Percentiles rank a stretch among this genome's conserved stretches.
These are phyloP conservation scores for Ascidia mentula DNA, from an alignment of 23 tunicate species.

Conservation along the genomic window DNA sequence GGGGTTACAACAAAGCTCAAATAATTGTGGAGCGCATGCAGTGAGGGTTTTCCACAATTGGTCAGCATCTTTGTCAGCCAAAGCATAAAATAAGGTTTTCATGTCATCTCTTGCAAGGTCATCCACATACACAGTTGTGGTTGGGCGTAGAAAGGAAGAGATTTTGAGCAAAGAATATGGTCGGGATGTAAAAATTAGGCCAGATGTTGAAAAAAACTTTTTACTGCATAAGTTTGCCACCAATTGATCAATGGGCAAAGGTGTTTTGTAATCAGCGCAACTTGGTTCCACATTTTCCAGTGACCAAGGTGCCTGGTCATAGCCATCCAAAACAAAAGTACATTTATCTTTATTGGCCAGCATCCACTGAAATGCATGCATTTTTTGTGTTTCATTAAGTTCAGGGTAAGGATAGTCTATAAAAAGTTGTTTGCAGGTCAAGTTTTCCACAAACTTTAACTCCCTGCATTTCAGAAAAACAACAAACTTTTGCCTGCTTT, in stretches of 20 bases:
- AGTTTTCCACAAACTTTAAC: background rate
- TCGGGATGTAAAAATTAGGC: conserved; percentile 28
- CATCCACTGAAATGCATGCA: conserved; percentile 20
- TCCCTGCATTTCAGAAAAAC: conserved; percentile 17
- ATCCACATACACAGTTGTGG: conserved; percentile 6
- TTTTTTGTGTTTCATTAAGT: background rate
- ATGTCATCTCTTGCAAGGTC: conserved; percentile 12
- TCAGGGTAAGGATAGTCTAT: conserved; percentile 17
- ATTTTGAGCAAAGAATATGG: conserved; percentile 18
- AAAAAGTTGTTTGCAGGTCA: conserved; percentile 13
- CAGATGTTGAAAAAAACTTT: conserved; percentile 4
- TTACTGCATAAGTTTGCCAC: conserved; percentile 18
- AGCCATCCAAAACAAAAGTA: conserved; percentile 32
- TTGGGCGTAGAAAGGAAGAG: conserved; percentile 12
- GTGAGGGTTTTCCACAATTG: conserved; percentile 19
- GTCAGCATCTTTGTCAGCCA: conserved; percentile 11
- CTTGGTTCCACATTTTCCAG: conserved; percentile 3
- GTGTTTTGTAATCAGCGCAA: background rate
- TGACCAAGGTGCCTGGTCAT: conserved; percentile 28
- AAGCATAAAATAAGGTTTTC: conserved; percentile 3
- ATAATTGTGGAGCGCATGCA: conserved; percentile 12
- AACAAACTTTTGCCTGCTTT: background rate
- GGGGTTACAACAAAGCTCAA: conserved; percentile 26
- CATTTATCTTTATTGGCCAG: conserved; percentile 16
- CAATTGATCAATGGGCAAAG: background rate